Percentiles rank a stretch among this genome's conserved stretches.
Conservation (phyloP, 2,888 invertebrate species). For the Belgica antarctica region DNA sequence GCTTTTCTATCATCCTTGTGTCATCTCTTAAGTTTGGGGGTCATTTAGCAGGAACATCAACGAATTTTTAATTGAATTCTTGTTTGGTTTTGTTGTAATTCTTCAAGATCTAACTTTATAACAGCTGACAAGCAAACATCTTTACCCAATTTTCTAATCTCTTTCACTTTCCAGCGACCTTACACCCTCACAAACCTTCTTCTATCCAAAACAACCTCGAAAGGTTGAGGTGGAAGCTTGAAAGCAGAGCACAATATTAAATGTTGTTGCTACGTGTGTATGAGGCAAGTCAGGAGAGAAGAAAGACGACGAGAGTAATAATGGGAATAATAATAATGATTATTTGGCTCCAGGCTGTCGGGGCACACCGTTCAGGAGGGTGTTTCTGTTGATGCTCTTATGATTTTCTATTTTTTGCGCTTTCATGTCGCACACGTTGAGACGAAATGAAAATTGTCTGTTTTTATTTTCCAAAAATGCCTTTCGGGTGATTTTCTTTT, state of each 20-base stretch:
- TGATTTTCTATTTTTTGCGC: slow-evolving; percentile 10
- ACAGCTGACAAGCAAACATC: too few species aligned
- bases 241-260: slow-evolving; percentile 34
- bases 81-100: too few species aligned
- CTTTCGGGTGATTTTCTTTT: slow-evolving; percentile 18
- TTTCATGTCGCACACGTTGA: slow-evolving; percentile 21
- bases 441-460: slow-evolving; percentile 37
- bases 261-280: slow-evolving; percentile 32
- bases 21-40: too few species aligned
- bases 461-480: slow-evolving; percentile 36
- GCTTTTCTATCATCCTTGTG: too few species aligned
- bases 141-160: neutral
- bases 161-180: neutral
- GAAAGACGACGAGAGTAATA: slow-evolving; percentile 12
- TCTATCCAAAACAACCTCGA: neutral
- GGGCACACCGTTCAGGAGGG: slow-evolving; percentile 37
- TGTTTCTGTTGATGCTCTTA: slow-evolving; percentile 38
- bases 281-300: slow-evolving; percentile 11
- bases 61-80: too few species aligned
- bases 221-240: neutral
- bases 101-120: too few species aligned
- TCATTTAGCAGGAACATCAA: too few species aligned
- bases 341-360: slow-evolving; percentile 43
- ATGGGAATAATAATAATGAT: slow-evolving; percentile 39
- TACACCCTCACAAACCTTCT: neutral